Base-by-base conservation (phyloP, 64 coral and sea anemone genomes). In the Exaiptasia diaphana region DNA sequence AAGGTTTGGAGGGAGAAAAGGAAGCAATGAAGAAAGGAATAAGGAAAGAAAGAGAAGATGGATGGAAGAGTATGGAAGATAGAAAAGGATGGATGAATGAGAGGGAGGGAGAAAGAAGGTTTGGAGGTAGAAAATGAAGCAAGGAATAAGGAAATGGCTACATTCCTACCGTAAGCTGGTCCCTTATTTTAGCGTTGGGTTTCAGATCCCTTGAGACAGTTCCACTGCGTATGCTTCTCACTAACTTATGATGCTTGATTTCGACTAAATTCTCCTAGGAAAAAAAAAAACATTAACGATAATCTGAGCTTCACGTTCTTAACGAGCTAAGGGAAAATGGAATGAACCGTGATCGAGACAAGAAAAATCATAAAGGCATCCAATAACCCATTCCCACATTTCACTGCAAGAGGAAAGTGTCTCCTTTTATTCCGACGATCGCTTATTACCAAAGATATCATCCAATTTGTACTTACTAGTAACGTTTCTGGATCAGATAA, bases 161-260 rank as follows among this genome's bases (percentile, higher is more conserved):
- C 20, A 34, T 41, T 53, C 77, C 74, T 85, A 99, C 95, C 78
- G 91, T 99, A 31, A 99, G 54, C 33, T 99, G 95, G 67, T 99
- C 95, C 42, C 95, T 92, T 5, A 83, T 92, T 29, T 87, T 92
- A 15, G 95, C 95, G 73, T 99, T 99, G 34, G 95, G 95, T 64
- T 93, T 99, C 10, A 99, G 85, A 17, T 99, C 95, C 42, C 85
- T 76, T 28, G 95, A 92, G n/a, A 99, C 95, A 65, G 95, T 93
- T 18, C 95, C 95, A 43, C 90, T 99, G 27, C 95, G 82, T 14
- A 99, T 88, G 65, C 89, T 99, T 50, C 95, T 82, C 0, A 99
- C 95, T 0, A 99, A 75, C 44, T 99, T 99, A 48, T 99, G 95
- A 67, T 99, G 95, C 42, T 99, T 99, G 25, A 86, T 60, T 64